phyloP scores from a whole-genome alignment of 2,113 vertebrate species.

The Nipponia nippon region DNA sequence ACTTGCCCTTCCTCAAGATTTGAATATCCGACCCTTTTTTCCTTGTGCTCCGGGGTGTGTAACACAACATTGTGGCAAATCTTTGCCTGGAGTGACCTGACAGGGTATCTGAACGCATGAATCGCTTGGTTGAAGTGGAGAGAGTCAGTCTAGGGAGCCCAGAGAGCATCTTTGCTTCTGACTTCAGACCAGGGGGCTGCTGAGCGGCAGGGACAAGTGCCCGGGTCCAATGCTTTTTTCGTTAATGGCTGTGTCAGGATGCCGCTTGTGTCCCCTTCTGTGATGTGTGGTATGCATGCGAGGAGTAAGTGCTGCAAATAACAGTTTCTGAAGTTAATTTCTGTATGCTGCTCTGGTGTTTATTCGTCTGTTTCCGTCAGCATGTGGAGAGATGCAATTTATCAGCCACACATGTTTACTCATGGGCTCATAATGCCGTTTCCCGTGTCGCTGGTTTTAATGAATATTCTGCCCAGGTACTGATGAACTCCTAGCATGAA shows the following conservation, averaged over 20 bases:
- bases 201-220: neutral
- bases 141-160: constrained; percentile 18
- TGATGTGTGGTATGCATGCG: neutral
- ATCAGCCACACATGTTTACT: neutral
- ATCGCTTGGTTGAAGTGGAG: constrained; percentile 13
- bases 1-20: constrained; percentile 43
- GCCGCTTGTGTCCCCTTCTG: neutral
- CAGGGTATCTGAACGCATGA: constrained; percentile 41
- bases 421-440: neutral
- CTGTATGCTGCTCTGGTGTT: neutral
- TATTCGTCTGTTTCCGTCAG: neutral
- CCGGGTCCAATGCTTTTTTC: neutral
- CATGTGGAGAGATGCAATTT: neutral
- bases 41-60: neutral
- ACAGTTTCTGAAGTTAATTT: neutral
- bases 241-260: neutral
- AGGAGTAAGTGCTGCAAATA: neutral
- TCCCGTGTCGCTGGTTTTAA: neutral
- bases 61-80: constrained; percentile 37
- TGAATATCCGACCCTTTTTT: constrained; percentile 4
- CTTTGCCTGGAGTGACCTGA: constrained; percentile 24
- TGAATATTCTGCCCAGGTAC: neutral
- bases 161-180: constrained; percentile 43
- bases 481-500: neutral
- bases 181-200: neutral